Evolutionary conservation across 2,888 invertebrate genomes (phyloP), one percentile per base, ranked within the genome.

Genomic region (Eristalinus sepulchralis): DNA sequence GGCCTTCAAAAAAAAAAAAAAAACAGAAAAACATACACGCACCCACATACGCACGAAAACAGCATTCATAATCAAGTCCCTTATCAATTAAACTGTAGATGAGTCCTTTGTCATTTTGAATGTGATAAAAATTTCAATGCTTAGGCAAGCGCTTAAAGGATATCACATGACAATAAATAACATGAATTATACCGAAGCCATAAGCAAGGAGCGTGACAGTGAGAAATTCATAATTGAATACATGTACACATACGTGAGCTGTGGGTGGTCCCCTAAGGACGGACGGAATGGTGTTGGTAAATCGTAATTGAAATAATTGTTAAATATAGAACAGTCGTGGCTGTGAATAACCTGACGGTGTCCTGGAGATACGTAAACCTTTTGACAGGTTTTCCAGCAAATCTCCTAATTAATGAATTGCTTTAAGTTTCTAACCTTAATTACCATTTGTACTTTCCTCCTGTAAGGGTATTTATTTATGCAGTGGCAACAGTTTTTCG

Each of bases 181-280:
- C 47, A 17, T 47, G 47, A 47, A 17, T 47, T 47, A 47, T 17
- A 6, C 47, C 17, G 17, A 8, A 17, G 2, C 6, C 47, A 8
- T 17, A 8, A 8, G 17, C 17, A 47, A 17, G 1, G 17, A 47
- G 47, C 47, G 17, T 47, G 47, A 47, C 47, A 6, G 17, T 47
- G 47, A 17, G 47, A 60, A 60, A 60, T 60, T 24, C n/a, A 27
- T 31, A 60, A 31, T 24, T 60, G 60, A 60, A 60, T 60, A 17
- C 47, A 17, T 20, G 17, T 17, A 47, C 17, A 47, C 6, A 39
- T 47, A 47, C 47, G 47, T 47, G 17, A 5, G 47, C 17, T n/a
- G 1, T 47, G 17, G 47, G 39, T 47, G 39, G 13, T 17, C 39
- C 39, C 34, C 6, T n/a, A 27, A 27, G 27, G 27, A 17, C n/a